phyloP scores from a whole-genome alignment of 2,113 vertebrate species.

The Charina bottae region DNA sequence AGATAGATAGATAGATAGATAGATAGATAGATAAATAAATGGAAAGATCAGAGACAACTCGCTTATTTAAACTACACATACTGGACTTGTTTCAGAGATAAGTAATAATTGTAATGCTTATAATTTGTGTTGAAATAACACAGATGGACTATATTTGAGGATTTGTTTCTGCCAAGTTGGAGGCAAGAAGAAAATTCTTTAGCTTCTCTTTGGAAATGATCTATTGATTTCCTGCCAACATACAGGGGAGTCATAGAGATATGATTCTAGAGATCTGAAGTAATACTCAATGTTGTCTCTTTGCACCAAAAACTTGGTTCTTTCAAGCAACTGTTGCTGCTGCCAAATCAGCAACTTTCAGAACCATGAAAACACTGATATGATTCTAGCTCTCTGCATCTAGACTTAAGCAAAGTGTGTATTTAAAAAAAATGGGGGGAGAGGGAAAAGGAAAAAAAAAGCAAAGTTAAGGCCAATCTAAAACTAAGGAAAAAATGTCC shows the following conservation, averaged over 20 bases:
- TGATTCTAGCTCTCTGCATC: neutral
- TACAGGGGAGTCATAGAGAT: neutral
- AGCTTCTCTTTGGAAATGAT: conserved; percentile 47
- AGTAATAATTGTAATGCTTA: conserved; percentile 37
- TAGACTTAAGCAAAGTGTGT: conserved; percentile 62
- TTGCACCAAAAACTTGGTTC: neutral
- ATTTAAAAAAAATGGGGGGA: conserved; percentile 10
- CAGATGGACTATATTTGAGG: conserved; percentile 44
- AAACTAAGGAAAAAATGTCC: neutral
- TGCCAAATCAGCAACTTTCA: conserved; percentile 17
- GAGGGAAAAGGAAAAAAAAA: conserved; percentile 23
- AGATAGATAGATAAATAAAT: no score
- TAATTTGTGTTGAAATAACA: neutral
- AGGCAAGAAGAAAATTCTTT: neutral
- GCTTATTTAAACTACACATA: neutral
- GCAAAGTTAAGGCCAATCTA: neutral
- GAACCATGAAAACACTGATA: neutral
- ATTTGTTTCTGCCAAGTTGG: neutral
- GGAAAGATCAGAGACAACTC: conserved; percentile 8
- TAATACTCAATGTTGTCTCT: neutral
- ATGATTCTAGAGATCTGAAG: neutral
- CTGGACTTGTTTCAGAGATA: conserved; percentile 16
- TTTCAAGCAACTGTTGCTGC: neutral
- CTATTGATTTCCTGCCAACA: conserved; percentile 2
- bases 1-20: no score